Evolutionary conservation across 2,797 vertebrate genomes (phyloP).

Genomic region (Poecile montanus): DNA sequence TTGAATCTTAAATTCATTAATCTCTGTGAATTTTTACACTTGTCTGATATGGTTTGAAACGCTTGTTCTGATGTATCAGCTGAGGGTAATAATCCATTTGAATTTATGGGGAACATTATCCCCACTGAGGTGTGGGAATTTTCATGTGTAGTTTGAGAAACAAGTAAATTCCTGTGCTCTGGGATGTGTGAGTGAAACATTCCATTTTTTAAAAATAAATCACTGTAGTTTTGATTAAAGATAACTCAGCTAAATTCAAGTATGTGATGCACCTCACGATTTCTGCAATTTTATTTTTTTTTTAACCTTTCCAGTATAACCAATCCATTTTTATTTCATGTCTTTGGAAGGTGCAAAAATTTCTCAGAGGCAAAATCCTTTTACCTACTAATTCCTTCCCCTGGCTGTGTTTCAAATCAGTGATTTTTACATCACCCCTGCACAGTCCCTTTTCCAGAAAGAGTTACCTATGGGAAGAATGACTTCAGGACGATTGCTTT

Average conservation of each 20-base stretch:
- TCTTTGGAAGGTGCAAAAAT: neutral
- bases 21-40: constrained; percentile 32
- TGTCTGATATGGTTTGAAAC: constrained; percentile 8
- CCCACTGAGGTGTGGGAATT: neutral
- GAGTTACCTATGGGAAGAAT: accelerated
- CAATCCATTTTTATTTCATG: neutral
- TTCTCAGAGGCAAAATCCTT: neutral
- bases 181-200: neutral
- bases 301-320: neutral
- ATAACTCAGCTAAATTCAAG: neutral
- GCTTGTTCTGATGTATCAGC: constrained; percentile 9
- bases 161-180: neutral
- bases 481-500: neutral
- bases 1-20: constrained; percentile 37
- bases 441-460: neutral
- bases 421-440: neutral
- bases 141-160: neutral
- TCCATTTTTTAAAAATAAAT: neutral
- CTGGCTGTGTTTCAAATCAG: neutral
- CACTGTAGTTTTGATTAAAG: neutral
- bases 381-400: neutral
- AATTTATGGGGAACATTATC: neutral
- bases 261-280: neutral
- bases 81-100: neutral
- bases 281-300: neutral